phyloP scores from a whole-genome alignment of 37 sponge, comb jelly and placozoan species.

The Dysidea cf. avara region DNA sequence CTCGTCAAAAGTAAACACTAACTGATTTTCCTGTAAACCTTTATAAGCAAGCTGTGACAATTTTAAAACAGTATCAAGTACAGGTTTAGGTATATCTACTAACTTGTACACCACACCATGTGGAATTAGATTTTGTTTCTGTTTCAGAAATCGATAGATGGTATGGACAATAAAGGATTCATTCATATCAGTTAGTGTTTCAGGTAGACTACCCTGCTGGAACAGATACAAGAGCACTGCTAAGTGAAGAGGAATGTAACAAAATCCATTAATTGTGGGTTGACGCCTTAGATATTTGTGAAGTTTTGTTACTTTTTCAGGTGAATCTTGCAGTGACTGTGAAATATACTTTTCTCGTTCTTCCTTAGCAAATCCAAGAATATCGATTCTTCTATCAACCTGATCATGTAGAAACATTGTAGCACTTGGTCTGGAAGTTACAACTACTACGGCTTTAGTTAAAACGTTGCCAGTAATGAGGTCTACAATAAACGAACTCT shows the following conservation, averaged over 20 bases:
- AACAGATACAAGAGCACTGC: conserved; percentile 37
- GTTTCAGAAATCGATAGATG: conserved; percentile 7
- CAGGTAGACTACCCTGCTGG: conserved; percentile 18
- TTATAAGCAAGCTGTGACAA: too few relatives aligned
- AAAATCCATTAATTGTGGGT: conserved; percentile 36
- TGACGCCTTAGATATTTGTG: conserved; percentile 21
- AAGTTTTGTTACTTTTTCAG: conserved; percentile 10
- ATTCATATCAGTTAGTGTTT: conserved; percentile 40
- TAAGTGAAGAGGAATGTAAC: conserved; percentile 53
- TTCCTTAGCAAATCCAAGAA: conserved; percentile 41
- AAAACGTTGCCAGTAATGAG: conserved; percentile 10
- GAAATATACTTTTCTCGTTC: conserved; percentile 32
- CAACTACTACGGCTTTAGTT: conserved; percentile 29
- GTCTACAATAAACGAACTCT: conserved; percentile 12
- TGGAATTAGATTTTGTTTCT: neutral
- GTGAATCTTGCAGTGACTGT: neutral
- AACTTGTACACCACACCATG: too few relatives aligned
- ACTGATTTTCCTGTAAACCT: too few relatives aligned
- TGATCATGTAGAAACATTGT: neutral
- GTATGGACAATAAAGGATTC: conserved; percentile 20
- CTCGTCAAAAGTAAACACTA: too few relatives aligned
- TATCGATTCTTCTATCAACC: conserved; percentile 6
- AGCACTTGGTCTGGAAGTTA: conserved; percentile 39
- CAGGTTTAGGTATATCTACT: too few relatives aligned
- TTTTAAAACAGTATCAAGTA: too few relatives aligned